Evolutionary conservation across 2,888 invertebrate species (phyloP), one percentile per base, ranked within the genome.

Genomic region (Torymus auratus): DNA sequence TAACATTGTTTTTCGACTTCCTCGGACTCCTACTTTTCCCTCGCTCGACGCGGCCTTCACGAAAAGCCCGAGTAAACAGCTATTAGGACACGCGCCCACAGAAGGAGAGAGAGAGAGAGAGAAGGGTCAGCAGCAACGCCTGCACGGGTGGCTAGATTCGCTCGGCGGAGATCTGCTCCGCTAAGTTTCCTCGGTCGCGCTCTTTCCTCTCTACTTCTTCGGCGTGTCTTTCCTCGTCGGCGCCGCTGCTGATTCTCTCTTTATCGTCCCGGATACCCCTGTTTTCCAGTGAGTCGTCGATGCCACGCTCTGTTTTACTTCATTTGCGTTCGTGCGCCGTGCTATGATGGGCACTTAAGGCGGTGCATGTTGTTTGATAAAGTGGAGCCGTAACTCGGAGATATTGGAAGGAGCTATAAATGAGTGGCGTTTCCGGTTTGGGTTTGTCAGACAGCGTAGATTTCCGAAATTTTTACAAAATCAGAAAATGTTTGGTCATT

Each of bases 161-260:
- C 83, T 83, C 85, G 83, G 85, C 87, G 89, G 88, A 88, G 87
- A 88, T 89, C 82, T 87, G 89, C 87, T 88, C 85, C 86, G 88
- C 83, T 88, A 88, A 84, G 84, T 86, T 85, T 84, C 84, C 77
- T 84, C 84, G 81, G 83, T 80, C 41, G 41, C 7, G 41, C 7
- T 41, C 41, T 41, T 41, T 41, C 28, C 41, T 41, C 41, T 41
- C 41, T 41, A 7, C 7, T 41, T 41, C 41, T 41, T 41, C 41
- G 0, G 41, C 7, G 5, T 41, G 5, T 41, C 41, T 41, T 41
- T 41, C 82, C 80, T 81, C 72, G 73, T 13, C 53, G 52, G 55
- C 58, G 41, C 58, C 20, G 78, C 72, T 82, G 79, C 83, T 73
- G 69, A 70, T 81, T 1, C 20, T 20, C 80, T 78, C 80, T 79